Evolutionary conservation across 2,797 vertebrate species (phyloP).

Genomic region (Clamator glandarius): DNA sequence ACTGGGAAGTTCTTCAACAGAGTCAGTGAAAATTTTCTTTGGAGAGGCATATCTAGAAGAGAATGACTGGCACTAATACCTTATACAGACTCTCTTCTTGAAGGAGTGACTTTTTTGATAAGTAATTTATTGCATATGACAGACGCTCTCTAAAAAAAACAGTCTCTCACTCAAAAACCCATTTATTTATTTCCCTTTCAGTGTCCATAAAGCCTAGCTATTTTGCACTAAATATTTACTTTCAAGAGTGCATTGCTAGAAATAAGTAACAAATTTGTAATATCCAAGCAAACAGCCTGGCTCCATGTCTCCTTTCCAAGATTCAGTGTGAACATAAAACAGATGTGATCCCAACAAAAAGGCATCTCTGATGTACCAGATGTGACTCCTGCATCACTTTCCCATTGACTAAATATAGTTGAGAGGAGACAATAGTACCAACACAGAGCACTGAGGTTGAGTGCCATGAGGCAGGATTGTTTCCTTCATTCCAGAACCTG

Average conservation of each 20-base stretch:
- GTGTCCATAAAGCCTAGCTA: neutral
- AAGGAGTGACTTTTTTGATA: neutral
- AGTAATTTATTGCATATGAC: neutral
- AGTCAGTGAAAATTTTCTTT: neutral
- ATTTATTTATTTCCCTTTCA: neutral
- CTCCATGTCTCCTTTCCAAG: constrained; percentile 36
- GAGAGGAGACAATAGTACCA: neutral
- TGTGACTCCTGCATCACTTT: constrained; percentile 26
- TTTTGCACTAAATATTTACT: constrained; percentile 8
- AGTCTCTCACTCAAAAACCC: neutral
- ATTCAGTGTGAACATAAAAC: constrained; percentile 56
- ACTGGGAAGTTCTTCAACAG: neutral
- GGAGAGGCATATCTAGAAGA: neutral
- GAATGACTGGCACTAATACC: neutral
- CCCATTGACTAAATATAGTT: constrained; percentile 8
- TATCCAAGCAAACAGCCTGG: constrained; percentile 21
- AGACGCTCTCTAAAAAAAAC: neutral
- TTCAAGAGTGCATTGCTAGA: constrained; percentile 44
- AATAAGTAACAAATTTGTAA: constrained; percentile 48
- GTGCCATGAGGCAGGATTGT: neutral
- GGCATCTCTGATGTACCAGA: constrained; percentile 36
- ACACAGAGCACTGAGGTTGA: neutral
- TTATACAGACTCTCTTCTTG: neutral
- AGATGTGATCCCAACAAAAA: constrained; percentile 49
- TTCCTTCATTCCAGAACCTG: neutral